Evolutionary conservation across 2,888 invertebrate species (phyloP).

Genomic region (Baronia brevicornis): DNA sequence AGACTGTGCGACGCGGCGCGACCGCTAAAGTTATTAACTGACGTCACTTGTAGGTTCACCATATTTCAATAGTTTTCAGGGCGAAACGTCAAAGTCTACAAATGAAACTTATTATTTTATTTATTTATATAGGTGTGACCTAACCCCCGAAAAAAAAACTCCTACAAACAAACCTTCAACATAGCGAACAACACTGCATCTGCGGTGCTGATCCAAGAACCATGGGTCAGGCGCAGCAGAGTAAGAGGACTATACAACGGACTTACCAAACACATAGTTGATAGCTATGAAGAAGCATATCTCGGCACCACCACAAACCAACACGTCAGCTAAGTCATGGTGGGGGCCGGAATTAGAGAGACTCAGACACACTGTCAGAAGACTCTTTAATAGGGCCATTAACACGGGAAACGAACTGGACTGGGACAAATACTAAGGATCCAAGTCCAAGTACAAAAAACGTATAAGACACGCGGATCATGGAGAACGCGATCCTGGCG

Average conservation of each 20-base stretch:
- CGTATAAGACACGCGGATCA: too few species aligned
- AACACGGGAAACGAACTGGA: not conserved
- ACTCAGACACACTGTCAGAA: not conserved
- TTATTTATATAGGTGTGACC: too few species aligned
- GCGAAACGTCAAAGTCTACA: conserved; percentile 2
- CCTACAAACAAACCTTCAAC: conserved; percentile 4
- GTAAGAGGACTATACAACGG: not conserved
- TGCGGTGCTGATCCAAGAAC: conserved; percentile 9
- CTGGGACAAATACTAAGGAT: not conserved
- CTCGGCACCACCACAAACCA: not conserved
- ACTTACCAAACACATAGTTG: not conserved
- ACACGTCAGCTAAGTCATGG: not conserved
- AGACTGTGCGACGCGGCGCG: conserved; percentile 16
- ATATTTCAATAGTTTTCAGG: conserved; percentile 6
- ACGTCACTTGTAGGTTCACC: conserved; percentile 39
- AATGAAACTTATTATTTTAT: too few species aligned
- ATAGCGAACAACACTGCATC: not conserved
- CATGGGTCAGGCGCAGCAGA: conserved; percentile 1
- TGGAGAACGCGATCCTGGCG: conserved; percentile 1
- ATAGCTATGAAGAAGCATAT: not conserved
- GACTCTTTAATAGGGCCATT: not conserved
- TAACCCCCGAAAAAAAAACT: too few species aligned
- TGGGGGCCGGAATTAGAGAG: not conserved
- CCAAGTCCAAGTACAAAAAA: conserved; percentile 1
- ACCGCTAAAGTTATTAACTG: conserved; percentile 38